Evolutionary conservation across 2,113 vertebrate genomes (phyloP).

Genomic region (Grus americana): DNA sequence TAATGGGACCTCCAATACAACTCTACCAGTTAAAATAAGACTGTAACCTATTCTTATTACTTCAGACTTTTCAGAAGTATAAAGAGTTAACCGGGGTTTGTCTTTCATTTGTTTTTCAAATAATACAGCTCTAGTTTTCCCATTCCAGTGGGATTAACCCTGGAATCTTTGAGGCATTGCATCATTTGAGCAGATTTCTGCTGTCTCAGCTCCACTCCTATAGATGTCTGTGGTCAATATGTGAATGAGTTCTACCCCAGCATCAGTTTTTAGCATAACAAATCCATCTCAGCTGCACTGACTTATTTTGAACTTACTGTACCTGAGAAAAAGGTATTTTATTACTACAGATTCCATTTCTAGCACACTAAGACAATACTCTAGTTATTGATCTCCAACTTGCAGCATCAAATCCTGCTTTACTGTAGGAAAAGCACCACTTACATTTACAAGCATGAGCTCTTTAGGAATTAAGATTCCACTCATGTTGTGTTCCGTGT

Average conservation of each 20-base stretch:
- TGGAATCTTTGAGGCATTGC: conserved; percentile 13
- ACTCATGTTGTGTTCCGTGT: not conserved
- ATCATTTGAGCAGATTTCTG: conserved; percentile 5
- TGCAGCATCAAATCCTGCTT: not conserved
- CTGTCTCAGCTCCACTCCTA: conserved; percentile 21
- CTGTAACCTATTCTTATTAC: not conserved
- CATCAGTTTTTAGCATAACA: not conserved
- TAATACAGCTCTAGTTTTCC: not conserved
- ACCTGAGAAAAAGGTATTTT: not conserved
- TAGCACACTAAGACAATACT: not conserved
- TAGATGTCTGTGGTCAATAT: not conserved
- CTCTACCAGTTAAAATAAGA: not conserved
- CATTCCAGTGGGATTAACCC: conserved; percentile 12
- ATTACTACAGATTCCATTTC: not conserved
- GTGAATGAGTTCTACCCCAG: not conserved
- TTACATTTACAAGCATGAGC: not conserved
- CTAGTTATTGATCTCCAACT: not conserved
- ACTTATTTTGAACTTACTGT: not conserved
- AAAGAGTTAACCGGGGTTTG: not conserved
- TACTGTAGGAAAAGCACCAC: not conserved
- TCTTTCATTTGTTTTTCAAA: conserved; percentile 17
- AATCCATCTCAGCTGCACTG: not conserved
- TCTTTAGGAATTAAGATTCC: not conserved
- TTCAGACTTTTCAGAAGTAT: not conserved
- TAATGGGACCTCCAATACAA: not conserved